Percentiles rank a stretch among this genome's conserved stretches.
Conservation (phyloP, 1,140 invertebrate species). For the Halesus radiatus region DNA sequence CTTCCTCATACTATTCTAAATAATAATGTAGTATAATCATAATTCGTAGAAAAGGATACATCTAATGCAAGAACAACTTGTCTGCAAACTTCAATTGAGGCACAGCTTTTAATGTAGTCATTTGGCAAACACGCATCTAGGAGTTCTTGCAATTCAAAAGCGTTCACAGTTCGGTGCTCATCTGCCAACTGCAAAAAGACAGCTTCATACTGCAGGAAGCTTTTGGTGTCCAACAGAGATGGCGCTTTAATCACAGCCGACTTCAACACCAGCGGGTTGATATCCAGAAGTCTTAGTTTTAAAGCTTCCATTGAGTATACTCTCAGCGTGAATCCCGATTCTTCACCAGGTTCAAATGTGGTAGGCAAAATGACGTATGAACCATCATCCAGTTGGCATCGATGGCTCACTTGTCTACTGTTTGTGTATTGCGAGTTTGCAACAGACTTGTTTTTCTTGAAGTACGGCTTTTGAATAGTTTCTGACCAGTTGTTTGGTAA, state of each 20-base stretch:
- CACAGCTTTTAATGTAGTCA: conserved; percentile 95
- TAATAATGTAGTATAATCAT: no score
- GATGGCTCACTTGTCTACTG: conserved; percentile 86
- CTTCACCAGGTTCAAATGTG: conserved; percentile 92
- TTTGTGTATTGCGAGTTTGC: conserved; percentile 94
- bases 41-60: conserved; percentile 71
- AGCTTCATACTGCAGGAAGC: conserved; percentile 89
- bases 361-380: conserved; percentile 90
- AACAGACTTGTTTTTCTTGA: conserved; percentile 90
- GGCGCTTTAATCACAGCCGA: conserved; percentile 82
- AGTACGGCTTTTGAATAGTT: conserved; percentile 82
- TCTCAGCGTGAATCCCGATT: conserved; percentile 86
- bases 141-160: conserved; percentile 92
- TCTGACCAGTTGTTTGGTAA: conserved; percentile 70
- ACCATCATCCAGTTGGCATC: conserved; percentile 87
- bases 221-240: conserved; percentile 76
- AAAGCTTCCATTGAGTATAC: conserved; percentile 87
- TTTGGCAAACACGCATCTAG: conserved; percentile 93
- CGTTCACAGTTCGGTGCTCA: conserved; percentile 89
- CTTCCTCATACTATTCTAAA: no score
- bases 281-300: conserved; percentile 87
- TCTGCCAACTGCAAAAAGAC: conserved; percentile 92
- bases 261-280: conserved; percentile 79
- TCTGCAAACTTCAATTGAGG: conserved; percentile 91
- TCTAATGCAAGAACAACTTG: conserved; percentile 92